Evolutionary conservation across 2,113 vertebrate genomes (phyloP).

Genomic region (Elachura formosa): DNA sequence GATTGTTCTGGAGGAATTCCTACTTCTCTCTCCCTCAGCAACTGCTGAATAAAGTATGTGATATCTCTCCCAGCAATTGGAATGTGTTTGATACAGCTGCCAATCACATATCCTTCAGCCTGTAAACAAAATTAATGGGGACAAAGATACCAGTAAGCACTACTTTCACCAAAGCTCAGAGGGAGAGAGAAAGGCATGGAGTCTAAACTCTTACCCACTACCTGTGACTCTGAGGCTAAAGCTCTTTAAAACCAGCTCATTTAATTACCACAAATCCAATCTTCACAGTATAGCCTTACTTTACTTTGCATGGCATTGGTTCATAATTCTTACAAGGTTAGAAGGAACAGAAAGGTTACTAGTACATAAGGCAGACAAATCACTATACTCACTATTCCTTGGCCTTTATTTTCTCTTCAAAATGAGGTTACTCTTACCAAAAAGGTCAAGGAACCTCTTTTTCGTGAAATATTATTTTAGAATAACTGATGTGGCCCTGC

Average conservation of each 20-base stretch:
- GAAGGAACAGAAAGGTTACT: slow-evolving; percentile 7
- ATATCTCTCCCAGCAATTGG: slow-evolving; percentile 97
- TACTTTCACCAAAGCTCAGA: background rate
- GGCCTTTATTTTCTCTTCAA: slow-evolving; percentile 45
- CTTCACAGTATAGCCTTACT: background rate
- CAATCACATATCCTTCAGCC: slow-evolving; percentile 98
- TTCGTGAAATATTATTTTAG: slow-evolving; percentile 7
- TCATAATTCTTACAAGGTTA: background rate
- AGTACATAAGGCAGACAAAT: slow-evolving; percentile 13
- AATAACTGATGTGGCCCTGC: slow-evolving; percentile 43
- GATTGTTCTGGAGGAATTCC: slow-evolving; percentile 98
- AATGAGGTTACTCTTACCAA: slow-evolving; percentile 51
- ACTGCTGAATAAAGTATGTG: slow-evolving; percentile 97
- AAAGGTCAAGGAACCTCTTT: slow-evolving; percentile 38
- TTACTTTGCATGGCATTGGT: background rate
- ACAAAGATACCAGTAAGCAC: background rate
- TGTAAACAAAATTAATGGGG: slow-evolving; percentile 30
- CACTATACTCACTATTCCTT: slow-evolving; percentile 36
- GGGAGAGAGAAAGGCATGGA: background rate
- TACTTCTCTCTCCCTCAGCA: slow-evolving; percentile 93
- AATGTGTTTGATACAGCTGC: slow-evolving; percentile 99
- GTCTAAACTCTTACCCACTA: background rate
- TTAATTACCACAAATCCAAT: background rate
- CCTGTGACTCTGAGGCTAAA: background rate
- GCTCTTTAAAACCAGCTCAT: background rate